A percentile compares a stretch with the other conserved stretches of the same genome.
Conservation (phyloP, 2,113 vertebrate species). For the Tachysurus vachellii region DNA sequence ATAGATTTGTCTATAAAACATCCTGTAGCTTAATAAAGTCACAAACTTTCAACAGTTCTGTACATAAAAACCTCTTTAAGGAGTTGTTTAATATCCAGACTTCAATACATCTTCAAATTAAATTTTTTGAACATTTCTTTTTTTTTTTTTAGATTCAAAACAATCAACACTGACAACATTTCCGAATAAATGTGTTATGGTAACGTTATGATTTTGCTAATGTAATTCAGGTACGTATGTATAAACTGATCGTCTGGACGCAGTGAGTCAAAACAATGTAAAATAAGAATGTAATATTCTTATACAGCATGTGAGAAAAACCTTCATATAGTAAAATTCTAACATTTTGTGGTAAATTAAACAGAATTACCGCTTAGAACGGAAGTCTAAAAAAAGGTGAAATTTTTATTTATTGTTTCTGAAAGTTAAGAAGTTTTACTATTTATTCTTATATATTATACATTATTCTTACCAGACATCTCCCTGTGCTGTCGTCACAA, state of each 20-base stretch:
- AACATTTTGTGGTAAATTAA: not conserved
- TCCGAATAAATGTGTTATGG: not conserved
- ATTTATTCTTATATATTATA: too few relatives aligned
- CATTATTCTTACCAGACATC: conserved; percentile 82
- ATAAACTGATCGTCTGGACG: not conserved
- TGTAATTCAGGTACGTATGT: too few relatives aligned
- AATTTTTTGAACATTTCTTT: not conserved
- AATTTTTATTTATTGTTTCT: not conserved
- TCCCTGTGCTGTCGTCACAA: conserved; percentile 84
- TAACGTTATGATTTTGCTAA: not conserved
- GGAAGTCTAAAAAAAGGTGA: not conserved
- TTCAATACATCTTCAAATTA: not conserved
- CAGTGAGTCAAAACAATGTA: not conserved
- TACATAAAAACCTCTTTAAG: not conserved
- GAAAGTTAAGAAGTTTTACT: not conserved
- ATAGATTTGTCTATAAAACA: not conserved
- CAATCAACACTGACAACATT: not conserved
- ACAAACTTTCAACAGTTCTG: not conserved
- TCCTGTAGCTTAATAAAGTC: not conserved
- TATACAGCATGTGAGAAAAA: not conserved
- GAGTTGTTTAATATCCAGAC: not conserved
- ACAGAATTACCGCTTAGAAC: not conserved
- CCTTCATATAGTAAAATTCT: not conserved
- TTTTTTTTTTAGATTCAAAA: not conserved
- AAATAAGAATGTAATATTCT: not conserved